These are phyloP conservation scores for Margarornis squamiger DNA, from an alignment of 2,797 vertebrate genomes.

Conservation along the genomic window DNA sequence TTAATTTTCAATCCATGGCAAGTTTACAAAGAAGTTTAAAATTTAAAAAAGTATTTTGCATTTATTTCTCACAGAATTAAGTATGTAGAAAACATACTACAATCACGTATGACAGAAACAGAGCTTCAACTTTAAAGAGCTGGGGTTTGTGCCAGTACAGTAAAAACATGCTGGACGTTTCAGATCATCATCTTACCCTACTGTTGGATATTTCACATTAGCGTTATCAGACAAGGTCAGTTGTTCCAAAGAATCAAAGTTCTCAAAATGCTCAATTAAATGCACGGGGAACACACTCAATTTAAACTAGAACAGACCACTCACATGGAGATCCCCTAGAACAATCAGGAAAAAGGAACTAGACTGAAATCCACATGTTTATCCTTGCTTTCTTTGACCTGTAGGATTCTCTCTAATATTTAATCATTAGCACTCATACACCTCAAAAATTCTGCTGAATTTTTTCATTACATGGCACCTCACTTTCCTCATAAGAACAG, in stretches of 20 bases:
- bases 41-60: background rate
- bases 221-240: conserved; percentile 7
- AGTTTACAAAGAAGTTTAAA: background rate
- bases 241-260: background rate
- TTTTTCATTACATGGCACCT: background rate
- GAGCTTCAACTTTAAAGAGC: background rate
- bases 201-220: background rate
- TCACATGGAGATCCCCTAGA: background rate
- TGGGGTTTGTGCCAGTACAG: background rate
- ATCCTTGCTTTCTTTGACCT: background rate
- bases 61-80: background rate
- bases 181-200: background rate
- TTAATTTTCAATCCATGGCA: background rate
- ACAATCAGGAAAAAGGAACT: background rate
- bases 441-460: background rate
- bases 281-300: background rate
- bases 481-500: background rate
- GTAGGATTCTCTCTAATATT: background rate
- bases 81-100: background rate
- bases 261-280: background rate
- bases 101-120: background rate
- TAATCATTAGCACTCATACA: background rate
- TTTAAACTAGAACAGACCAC: background rate
- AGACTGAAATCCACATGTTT: background rate
- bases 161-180: background rate